These are phyloP conservation scores for Macroglossus sobrinus DNA, from an alignment of 2,113 vertebrate species.

Conservation along the genomic window DNA sequence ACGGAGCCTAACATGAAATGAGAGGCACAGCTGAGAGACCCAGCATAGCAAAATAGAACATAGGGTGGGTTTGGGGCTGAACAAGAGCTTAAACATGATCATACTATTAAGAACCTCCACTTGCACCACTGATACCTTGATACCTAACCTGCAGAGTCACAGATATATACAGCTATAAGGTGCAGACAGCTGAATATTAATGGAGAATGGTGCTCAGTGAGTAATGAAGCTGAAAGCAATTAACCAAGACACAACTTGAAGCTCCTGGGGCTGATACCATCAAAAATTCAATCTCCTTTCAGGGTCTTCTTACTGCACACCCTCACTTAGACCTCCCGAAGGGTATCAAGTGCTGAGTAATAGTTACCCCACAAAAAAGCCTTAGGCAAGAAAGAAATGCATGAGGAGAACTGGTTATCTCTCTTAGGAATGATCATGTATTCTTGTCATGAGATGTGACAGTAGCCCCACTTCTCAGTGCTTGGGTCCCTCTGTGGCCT, in stretches of 20 bases:
- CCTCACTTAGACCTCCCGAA: not conserved
- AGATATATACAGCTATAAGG: not conserved
- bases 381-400: not conserved
- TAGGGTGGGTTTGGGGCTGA: not conserved
- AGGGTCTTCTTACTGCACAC: fast-evolving
- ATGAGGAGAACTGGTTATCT: not conserved
- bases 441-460: not conserved
- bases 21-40: fast-evolving
- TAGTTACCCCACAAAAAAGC: not conserved
- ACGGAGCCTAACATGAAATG: not conserved
- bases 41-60: not conserved
- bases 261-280: not conserved
- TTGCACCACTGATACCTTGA: not conserved
- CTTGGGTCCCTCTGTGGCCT: not conserved
- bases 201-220: not conserved
- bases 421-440: not conserved
- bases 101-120: not conserved
- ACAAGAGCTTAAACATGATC: not conserved
- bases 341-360: not conserved
- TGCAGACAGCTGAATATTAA: not conserved
- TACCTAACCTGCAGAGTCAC: not conserved
- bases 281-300: not conserved
- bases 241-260: not conserved
- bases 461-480: not conserved
- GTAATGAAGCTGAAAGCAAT: not conserved